phyloP scores from a whole-genome alignment of 2,888 invertebrate genomes.

The Acronicta aceris region DNA sequence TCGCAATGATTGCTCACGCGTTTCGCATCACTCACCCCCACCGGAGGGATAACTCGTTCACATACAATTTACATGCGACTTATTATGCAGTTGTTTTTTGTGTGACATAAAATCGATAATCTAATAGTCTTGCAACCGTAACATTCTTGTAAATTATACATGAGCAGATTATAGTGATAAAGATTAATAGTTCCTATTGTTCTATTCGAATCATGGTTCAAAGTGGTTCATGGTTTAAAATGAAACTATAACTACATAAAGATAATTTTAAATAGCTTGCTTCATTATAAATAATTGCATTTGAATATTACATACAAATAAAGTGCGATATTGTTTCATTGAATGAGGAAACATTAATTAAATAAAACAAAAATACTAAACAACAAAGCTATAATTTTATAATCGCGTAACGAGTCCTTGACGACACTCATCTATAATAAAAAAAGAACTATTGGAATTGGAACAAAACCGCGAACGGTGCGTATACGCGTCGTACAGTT shows the following conservation, averaged over 20 bases:
- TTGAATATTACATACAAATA: too few relatives aligned
- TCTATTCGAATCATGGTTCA: slow-evolving; percentile 8
- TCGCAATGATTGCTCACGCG: slow-evolving; percentile 88
- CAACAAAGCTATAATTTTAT: slow-evolving; percentile 47
- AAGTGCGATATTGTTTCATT: slow-evolving; percentile 1
- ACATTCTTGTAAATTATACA: slow-evolving; percentile 45
- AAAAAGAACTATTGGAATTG: slow-evolving; percentile 51
- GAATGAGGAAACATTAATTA: slow-evolving; percentile 18
- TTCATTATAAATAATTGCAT: slow-evolving; percentile 4
- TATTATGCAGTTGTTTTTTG: slow-evolving; percentile 77
- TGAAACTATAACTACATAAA: slow-evolving; percentile 1
- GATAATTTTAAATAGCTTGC: slow-evolving; percentile 7
- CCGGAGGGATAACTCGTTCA: slow-evolving; percentile 81
- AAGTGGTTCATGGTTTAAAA: slow-evolving; percentile 29
- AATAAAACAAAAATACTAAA: slow-evolving; percentile 40
- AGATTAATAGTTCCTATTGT: slow-evolving; percentile 41
- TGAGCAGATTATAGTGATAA: slow-evolving; percentile 46
- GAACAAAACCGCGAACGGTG: slow-evolving; percentile 52
- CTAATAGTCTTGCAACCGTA: slow-evolving; percentile 65
- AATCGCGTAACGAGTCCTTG: slow-evolving; percentile 55
- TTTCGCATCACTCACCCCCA: slow-evolving; percentile 87
- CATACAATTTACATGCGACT: slow-evolving; percentile 84
- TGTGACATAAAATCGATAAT: slow-evolving; percentile 78
- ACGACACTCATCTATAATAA: slow-evolving; percentile 58
- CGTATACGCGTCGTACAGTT: slow-evolving; percentile 46